Percentiles rank a stretch among this genome's conserved stretches.
Evolutionary conservation across 2,888 invertebrate species (phyloP).

Genomic region (Sarcophaga carnaria): DNA sequence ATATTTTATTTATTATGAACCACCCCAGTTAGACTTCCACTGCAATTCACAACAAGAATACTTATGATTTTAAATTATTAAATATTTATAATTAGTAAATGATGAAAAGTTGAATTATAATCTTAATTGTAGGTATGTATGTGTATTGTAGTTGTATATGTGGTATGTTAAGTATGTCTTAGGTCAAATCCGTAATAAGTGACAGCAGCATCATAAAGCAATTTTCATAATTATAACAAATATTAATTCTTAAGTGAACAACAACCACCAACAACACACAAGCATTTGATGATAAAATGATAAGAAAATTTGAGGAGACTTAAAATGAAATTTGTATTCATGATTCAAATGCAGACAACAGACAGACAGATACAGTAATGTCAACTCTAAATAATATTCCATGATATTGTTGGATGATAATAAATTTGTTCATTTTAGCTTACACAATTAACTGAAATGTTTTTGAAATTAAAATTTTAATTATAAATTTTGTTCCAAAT

Average conservation of each 20-base stretch:
- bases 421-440: not conserved
- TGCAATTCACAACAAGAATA: not conserved
- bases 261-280: not conserved
- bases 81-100: conserved; percentile 32
- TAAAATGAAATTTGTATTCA: not conserved
- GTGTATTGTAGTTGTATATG: not conserved
- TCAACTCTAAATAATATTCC: not conserved
- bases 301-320: not conserved
- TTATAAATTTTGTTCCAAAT: too few species aligned
- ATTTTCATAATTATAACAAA: conserved; percentile 23
- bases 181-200: not conserved
- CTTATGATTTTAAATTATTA: conserved; percentile 8
- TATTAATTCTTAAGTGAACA: not conserved
- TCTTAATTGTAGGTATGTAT: not conserved
- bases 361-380: not conserved
- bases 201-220: conserved; percentile 11
- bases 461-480: not conserved
- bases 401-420: not conserved
- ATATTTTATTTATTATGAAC: not conserved
- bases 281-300: too few species aligned
- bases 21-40: not conserved
- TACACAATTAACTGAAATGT: conserved; percentile 2
- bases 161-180: not conserved
- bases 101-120: not conserved
- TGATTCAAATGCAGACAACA: not conserved